Percentiles rank a stretch among this genome's conserved stretches.
phyloP scores from a whole-genome alignment of 1,140 invertebrate genomes.

The Meloidogyne floridensis region DNA sequence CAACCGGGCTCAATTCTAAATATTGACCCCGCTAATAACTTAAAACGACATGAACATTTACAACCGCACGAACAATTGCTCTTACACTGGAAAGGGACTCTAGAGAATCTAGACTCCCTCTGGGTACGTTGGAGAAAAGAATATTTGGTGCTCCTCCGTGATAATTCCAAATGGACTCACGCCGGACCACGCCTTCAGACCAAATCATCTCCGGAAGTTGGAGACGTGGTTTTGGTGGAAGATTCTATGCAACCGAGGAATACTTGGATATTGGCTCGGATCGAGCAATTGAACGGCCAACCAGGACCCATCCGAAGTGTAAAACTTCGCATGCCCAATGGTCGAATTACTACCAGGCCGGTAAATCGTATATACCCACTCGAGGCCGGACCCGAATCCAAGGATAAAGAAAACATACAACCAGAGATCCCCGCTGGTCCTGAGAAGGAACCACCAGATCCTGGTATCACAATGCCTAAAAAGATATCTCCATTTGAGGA shows the following conservation, averaged over 20 bases:
- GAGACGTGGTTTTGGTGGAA: neutral
- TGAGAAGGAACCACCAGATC: too few species aligned
- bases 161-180: slow-evolving; percentile 3
- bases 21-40: neutral
- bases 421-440: too few species aligned
- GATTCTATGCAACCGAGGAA: slow-evolving; percentile 1
- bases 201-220: neutral
- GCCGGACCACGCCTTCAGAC: neutral
- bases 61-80: neutral
- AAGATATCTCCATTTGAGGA: too few species aligned
- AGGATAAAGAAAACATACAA: too few species aligned
- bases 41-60: neutral
- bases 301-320: neutral
- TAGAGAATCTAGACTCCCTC: neutral
- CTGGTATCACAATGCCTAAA: too few species aligned
- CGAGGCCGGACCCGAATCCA: neutral
- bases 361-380: neutral
- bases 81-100: neutral
- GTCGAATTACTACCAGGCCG: neutral
- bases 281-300: neutral
- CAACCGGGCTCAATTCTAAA: neutral
- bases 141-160: neutral
- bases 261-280: neutral
- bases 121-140: neutral
- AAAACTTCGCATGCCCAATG: neutral